Base-by-base conservation (phyloP, 2,888 invertebrate species). In the Protophormia terraenovae region DNA sequence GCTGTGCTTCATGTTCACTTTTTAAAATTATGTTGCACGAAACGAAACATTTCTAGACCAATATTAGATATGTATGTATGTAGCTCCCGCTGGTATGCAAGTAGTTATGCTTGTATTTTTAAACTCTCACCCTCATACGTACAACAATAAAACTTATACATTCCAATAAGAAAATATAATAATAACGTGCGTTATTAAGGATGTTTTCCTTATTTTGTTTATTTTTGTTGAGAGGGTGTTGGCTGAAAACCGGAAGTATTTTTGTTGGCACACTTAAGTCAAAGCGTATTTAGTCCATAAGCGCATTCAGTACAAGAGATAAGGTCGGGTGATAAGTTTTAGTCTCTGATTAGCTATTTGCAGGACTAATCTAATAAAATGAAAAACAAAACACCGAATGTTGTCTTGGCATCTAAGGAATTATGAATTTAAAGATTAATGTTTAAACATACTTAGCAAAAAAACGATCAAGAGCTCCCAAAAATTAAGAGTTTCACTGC, bases 161-260 rank as follows among this genome's bases (percentile, higher is more conserved):
- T 29, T 22, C 27, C 10, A 10, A n/a, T 14, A 58, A 67, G 55
- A 24, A 32, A 16, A 24, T 10, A 3, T 64, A 22, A 47, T 45
- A 55, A 58, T 76, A 83, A 69, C 19, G 73, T 64, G 78, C 60
- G 73, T 79, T 73, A 73, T 79, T 69, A 75, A 75, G 62, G 60
- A 32, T 73, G 73, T 66, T 78, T 50, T 62, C 22, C 14, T 55
- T 53, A 53, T 66, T 62, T 12, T 35, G 38, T 19, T 32, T 38
- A n/a, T n/a, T n/a, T n/a, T 47, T 10, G 64, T 24, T 50, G 41
- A 60, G 62, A 64, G 71, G 35, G 22, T 53, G 53, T 27, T 66
- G 55, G 38, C 32, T 35, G 19, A n/a, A 55, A 62, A 45, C 22
- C 29, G 76, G 55, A 67, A 55, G 66, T 77, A 32, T 77, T 67